Percentiles rank a stretch among this genome's conserved stretches.
These are phyloP conservation scores for Petrocephalus schoutedeni DNA, from an alignment of 2,797 vertebrate genomes.

Conservation along the genomic window DNA sequence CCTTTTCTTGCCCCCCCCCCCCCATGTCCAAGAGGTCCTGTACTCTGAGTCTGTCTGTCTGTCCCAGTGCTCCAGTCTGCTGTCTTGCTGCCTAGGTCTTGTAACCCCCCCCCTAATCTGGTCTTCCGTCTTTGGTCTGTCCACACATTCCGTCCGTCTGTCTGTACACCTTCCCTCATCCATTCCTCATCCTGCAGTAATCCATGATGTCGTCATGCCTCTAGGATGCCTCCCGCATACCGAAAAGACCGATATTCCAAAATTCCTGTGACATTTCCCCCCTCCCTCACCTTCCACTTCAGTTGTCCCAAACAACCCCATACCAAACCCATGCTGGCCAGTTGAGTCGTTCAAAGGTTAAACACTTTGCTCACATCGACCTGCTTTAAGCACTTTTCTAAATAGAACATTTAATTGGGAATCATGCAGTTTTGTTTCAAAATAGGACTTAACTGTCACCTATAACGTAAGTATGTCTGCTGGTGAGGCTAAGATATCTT, in stretches of 20 bases:
- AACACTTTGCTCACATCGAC: not conserved
- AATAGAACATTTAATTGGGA: not conserved
- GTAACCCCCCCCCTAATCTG: conserved; percentile 39
- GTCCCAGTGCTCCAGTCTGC: conserved; percentile 58
- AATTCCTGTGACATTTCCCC: not conserved
- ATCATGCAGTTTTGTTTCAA: not conserved
- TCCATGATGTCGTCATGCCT: conserved; percentile 50
- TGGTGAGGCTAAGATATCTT: not conserved
- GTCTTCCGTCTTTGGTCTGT: conserved; percentile 43
- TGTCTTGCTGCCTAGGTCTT: conserved; percentile 64
- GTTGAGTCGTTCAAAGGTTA: not conserved
- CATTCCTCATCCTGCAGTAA: conserved; percentile 37
- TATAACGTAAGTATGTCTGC: not conserved
- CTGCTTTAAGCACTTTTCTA: not conserved
- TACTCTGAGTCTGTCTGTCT: conserved; percentile 54
- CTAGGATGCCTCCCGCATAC: conserved; percentile 42
- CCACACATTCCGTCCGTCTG: conserved; percentile 32
- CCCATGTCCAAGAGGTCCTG: conserved; percentile 59
- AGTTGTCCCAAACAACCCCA: not conserved
- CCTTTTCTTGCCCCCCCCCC: conserved; percentile 47
- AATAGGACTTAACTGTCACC: not conserved
- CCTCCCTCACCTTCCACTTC: not conserved
- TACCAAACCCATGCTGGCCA: not conserved
- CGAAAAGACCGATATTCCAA: conserved; percentile 28
- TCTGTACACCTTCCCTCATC: conserved; percentile 45